Conservation (phyloP, 2,888 invertebrate genomes). For the Phania funesta region DNA sequence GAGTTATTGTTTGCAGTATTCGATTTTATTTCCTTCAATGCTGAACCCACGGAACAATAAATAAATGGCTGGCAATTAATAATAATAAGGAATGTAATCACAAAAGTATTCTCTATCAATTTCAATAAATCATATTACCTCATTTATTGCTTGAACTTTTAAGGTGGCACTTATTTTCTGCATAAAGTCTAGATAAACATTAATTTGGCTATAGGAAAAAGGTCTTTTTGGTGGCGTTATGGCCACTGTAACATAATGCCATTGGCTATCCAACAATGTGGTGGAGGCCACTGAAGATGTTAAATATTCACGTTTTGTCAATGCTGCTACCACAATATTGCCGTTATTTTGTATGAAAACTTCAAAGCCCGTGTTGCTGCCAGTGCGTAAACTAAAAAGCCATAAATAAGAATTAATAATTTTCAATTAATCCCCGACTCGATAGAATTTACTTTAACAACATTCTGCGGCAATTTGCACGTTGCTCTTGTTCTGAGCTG, state of each 20-base stretch:
- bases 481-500: conserved; percentile 61
- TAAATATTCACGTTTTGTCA: conserved; percentile 83
- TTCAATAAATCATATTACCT: conserved; percentile 79
- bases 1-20: conserved; percentile 50
- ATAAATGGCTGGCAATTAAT: conserved; percentile 77
- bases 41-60: conserved; percentile 80
- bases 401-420: neutral
- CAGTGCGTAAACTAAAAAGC: conserved; percentile 81
- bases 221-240: conserved; percentile 81
- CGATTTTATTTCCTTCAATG: conserved; percentile 70
- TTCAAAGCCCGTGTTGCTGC: conserved; percentile 82
- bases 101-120: neutral
- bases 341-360: conserved; percentile 83
- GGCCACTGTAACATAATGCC: conserved; percentile 83
- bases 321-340: conserved; percentile 82
- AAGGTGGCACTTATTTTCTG: conserved; percentile 82
- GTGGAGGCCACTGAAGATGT: conserved; percentile 81
- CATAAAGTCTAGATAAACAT: conserved; percentile 83
- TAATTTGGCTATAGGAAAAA: conserved; percentile 83
- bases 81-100: neutral
- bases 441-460: conserved; percentile 73
- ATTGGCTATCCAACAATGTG: conserved; percentile 80
- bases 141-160: conserved; percentile 82
- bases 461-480: conserved; percentile 80
- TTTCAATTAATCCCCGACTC: neutral